These are phyloP conservation scores for Vanessa atalanta DNA, from an alignment of 1,140 invertebrate genomes.

Conservation along the genomic window DNA sequence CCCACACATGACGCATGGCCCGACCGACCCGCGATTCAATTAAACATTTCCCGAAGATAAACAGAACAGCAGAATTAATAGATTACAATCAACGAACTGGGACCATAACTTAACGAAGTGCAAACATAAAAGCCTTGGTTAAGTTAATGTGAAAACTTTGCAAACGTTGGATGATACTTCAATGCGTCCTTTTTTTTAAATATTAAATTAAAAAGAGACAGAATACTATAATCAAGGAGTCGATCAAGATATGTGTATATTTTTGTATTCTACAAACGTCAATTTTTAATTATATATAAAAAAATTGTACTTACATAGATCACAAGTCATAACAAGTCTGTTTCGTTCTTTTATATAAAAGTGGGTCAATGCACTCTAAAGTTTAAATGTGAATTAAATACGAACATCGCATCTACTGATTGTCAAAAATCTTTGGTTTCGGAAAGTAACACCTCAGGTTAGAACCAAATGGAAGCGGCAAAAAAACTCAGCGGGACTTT, in stretches of 20 bases:
- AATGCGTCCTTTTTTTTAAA: not conserved
- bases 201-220: not conserved
- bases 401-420: too few species aligned
- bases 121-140: slow-evolving; percentile 44
- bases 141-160: slow-evolving; percentile 37
- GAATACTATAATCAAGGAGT: not conserved
- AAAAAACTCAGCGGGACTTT: too few species aligned
- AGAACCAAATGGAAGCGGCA: too few species aligned
- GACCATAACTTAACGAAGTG: slow-evolving; percentile 44
- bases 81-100: slow-evolving; percentile 50
- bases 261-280: too few species aligned
- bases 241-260: not conserved
- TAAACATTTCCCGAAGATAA: slow-evolving; percentile 45
- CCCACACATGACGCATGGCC: slow-evolving; percentile 19
- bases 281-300: too few species aligned
- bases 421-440: too few species aligned
- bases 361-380: too few species aligned
- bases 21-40: slow-evolving; percentile 40
- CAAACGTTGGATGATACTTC: not conserved
- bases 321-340: too few species aligned
- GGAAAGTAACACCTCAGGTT: too few species aligned
- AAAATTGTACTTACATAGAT: too few species aligned
- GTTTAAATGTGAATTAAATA: too few species aligned
- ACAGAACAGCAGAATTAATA: slow-evolving; percentile 51
- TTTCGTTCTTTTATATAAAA: too few species aligned